Evolutionary conservation across 2,113 vertebrate species (phyloP).

Genomic region (Oreotrochilus melanogaster): DNA sequence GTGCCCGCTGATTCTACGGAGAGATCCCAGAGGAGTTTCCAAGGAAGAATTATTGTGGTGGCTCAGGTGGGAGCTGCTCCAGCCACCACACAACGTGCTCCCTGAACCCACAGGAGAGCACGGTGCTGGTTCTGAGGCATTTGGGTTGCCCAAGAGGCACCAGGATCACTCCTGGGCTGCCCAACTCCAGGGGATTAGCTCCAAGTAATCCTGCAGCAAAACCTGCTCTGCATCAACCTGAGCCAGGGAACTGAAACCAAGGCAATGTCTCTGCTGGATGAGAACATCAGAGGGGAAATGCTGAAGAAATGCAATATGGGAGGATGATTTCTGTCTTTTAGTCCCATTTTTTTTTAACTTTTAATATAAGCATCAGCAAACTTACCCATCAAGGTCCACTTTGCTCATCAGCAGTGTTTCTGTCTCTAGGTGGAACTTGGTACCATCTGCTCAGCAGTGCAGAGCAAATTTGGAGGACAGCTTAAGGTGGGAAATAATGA

Average conservation of each 20-base stretch:
- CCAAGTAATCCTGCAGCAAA: background rate
- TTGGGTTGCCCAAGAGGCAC: background rate
- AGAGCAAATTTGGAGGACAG: constrained; percentile 49
- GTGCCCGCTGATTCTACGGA: fast-evolving
- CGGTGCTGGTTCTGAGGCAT: background rate
- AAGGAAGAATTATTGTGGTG: background rate
- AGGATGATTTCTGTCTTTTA: background rate
- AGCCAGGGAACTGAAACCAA: background rate
- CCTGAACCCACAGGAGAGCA: background rate
- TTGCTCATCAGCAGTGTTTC: constrained; percentile 1
- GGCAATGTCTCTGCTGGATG: fast-evolving
- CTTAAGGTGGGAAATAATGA: constrained; percentile 55
- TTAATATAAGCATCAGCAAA: constrained; percentile 9
- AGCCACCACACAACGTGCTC: fast-evolving
- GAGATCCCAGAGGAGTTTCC: background rate
- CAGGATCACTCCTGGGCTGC: background rate
- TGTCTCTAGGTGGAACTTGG: background rate
- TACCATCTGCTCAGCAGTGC: constrained; percentile 21
- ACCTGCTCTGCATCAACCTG: background rate
- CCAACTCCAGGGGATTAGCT: background rate
- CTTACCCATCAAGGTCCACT: background rate
- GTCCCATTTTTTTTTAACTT: constrained; percentile 8
- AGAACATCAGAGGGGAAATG: background rate
- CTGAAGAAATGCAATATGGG: background rate
- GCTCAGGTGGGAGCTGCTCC: background rate